phyloP scores from a whole-genome alignment of 2,113 vertebrate genomes.

The Clarias batrachus region DNA sequence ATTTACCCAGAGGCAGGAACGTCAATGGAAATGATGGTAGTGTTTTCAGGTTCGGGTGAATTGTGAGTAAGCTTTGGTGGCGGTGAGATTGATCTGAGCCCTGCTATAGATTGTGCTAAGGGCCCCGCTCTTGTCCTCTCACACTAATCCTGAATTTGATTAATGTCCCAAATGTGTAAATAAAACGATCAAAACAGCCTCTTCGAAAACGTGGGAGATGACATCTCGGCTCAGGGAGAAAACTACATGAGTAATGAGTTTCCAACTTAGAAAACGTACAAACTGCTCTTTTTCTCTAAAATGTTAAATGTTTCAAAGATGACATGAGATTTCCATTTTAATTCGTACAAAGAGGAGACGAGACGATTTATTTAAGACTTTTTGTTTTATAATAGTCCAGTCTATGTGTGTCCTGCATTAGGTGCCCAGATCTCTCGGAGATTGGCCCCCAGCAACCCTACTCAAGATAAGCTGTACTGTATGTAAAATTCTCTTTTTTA shows the following conservation, averaged over 20 bases:
- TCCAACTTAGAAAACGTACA: slow-evolving; percentile 22
- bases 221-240: slow-evolving; percentile 63
- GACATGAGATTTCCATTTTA: background rate
- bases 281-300: background rate
- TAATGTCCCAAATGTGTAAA: slow-evolving; percentile 77
- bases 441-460: no score
- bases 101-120: slow-evolving; percentile 70
- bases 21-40: slow-evolving; percentile 72
- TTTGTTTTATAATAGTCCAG: background rate
- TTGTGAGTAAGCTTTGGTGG: slow-evolving; percentile 72
- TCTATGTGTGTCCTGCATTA: background rate
- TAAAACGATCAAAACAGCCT: slow-evolving; percentile 75
- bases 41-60: slow-evolving; percentile 55
- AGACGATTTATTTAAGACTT: background rate
- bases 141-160: slow-evolving; percentile 67
- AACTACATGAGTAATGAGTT: slow-evolving; percentile 62
- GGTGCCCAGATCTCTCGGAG: no score
- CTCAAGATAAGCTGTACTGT: no score
- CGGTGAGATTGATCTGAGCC: slow-evolving; percentile 73
- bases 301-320: background rate
- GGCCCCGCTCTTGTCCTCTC: slow-evolving; percentile 60
- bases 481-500: no score
- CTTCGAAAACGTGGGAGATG: slow-evolving; percentile 59
- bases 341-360: background rate
- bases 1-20: slow-evolving; percentile 63